Conservation (phyloP, 1,140 invertebrate species). For the Cardiocondyla obscurior region DNA sequence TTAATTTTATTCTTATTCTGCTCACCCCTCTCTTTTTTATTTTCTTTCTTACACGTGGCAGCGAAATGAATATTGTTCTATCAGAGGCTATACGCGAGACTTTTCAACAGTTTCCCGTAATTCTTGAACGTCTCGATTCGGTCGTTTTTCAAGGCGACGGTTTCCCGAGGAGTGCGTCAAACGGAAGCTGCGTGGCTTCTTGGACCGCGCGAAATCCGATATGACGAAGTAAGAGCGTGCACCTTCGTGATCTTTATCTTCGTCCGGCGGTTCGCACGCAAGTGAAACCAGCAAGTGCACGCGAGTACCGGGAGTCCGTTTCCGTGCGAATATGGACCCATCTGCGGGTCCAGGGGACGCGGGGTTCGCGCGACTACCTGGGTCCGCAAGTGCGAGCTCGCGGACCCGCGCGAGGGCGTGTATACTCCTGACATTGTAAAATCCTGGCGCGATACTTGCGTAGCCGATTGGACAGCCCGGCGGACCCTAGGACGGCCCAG, state of each 20-base stretch:
- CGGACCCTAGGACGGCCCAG: slow-evolving; percentile 77
- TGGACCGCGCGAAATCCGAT: slow-evolving; percentile 35
- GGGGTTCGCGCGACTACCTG: slow-evolving; percentile 48
- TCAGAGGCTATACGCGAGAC: slow-evolving; percentile 35
- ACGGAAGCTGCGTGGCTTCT: slow-evolving; percentile 8
- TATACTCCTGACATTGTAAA: slow-evolving; percentile 80
- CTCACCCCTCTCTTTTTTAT: neutral
- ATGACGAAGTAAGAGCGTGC: slow-evolving; percentile 38
- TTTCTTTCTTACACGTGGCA: slow-evolving; percentile 24
- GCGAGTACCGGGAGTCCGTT: neutral
- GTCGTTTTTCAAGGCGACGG: neutral
- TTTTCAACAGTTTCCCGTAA: slow-evolving; percentile 55
- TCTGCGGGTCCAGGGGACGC: neutral
- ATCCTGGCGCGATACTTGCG: slow-evolving; percentile 79
- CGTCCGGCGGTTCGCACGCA: neutral
- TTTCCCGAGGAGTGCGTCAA: neutral
- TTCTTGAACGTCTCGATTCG: slow-evolving; percentile 42
- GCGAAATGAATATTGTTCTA: slow-evolving; percentile 69
- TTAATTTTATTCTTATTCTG: too few species aligned
- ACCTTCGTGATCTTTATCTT: slow-evolving; percentile 30
- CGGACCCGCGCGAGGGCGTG: slow-evolving; percentile 77
- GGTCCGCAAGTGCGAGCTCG: slow-evolving; percentile 58
- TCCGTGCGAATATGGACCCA: slow-evolving; percentile 7
- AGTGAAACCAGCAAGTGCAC: neutral
- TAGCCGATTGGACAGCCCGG: slow-evolving; percentile 79